Evolutionary conservation across 2,888 invertebrate species (phyloP).

Genomic region (Ommatoiulus sabulosus): DNA sequence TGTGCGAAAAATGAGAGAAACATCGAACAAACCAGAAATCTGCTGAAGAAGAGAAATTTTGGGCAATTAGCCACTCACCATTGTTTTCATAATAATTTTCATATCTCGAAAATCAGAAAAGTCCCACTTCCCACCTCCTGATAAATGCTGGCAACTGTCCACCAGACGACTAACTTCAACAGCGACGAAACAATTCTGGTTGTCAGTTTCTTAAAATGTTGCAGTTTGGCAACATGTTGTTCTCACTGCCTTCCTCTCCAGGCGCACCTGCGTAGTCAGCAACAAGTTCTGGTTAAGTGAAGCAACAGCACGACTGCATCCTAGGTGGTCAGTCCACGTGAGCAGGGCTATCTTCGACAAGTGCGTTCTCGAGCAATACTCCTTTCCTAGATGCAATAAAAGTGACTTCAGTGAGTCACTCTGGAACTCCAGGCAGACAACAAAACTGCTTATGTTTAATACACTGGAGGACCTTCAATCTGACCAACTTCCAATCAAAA

Average conservation of each 20-base stretch:
- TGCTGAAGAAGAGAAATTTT: no score
- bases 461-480: constrained; percentile 28
- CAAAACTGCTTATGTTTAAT: neutral
- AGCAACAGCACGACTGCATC: neutral
- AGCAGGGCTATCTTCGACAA: neutral
- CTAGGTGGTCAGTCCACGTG: neutral
- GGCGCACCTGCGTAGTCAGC: neutral
- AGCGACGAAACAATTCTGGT: neutral
- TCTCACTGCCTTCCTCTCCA: neutral
- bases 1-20: no score
- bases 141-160: neutral
- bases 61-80: neutral
- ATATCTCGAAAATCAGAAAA: neutral
- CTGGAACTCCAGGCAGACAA: neutral
- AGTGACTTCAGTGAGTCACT: constrained; percentile 26
- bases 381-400: neutral
- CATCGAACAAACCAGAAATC: no score
- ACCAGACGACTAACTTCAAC: neutral
- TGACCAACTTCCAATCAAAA: constrained; percentile 27
- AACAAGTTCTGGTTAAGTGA: neutral
- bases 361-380: neutral
- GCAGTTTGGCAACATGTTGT: neutral
- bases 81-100: constrained; percentile 20
- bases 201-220: neutral
- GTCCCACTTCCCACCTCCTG: neutral